A percentile compares a stretch with the other conserved stretches of the same genome.
These are phyloP conservation scores for Acronicta psi DNA, from an alignment of 2,888 invertebrate genomes.

Conservation along the genomic window DNA sequence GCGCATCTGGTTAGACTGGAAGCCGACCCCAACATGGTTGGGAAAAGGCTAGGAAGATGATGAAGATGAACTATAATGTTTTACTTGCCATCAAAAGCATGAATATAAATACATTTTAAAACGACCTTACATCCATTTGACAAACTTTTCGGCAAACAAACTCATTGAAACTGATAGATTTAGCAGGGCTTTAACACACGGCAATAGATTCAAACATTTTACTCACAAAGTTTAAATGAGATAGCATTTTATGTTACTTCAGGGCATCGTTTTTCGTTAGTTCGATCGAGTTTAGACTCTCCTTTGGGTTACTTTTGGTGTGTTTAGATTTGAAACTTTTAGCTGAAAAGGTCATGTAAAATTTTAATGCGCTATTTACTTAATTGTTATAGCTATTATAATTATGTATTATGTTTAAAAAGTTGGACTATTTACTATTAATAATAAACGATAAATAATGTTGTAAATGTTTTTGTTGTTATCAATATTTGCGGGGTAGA, in stretches of 20 bases:
- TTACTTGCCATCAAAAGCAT: too few species aligned
- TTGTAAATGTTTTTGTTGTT: too few species aligned
- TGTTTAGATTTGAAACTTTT: slow-evolving; percentile 10
- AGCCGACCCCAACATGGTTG: too few species aligned
- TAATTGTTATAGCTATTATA: too few species aligned
- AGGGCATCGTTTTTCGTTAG: slow-evolving; percentile 54
- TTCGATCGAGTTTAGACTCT: slow-evolving; percentile 59
- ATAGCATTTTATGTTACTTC: slow-evolving; percentile 60
- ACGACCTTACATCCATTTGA: slow-evolving; percentile 3
- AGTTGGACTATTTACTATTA: too few species aligned
- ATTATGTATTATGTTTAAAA: too few species aligned
- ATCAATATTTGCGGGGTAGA: too few species aligned
- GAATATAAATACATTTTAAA: not conserved
- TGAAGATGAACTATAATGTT: too few species aligned
- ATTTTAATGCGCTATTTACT: not conserved
- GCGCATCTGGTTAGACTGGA: too few species aligned
- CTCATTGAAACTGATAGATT: slow-evolving; percentile 40
- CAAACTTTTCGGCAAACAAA: slow-evolving; percentile 17
- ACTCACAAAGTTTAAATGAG: slow-evolving; percentile 63
- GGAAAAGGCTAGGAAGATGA: too few species aligned
- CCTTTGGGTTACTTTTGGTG: slow-evolving; percentile 31
- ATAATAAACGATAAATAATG: too few species aligned
- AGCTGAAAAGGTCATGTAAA: slow-evolving; percentile 9
- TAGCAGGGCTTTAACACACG: slow-evolving; percentile 27
- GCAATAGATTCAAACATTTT: slow-evolving; percentile 53